Evolutionary conservation across 1,140 invertebrate species (phyloP), one percentile per base, ranked within the genome.

Genomic region (Megalopta genalis): DNA sequence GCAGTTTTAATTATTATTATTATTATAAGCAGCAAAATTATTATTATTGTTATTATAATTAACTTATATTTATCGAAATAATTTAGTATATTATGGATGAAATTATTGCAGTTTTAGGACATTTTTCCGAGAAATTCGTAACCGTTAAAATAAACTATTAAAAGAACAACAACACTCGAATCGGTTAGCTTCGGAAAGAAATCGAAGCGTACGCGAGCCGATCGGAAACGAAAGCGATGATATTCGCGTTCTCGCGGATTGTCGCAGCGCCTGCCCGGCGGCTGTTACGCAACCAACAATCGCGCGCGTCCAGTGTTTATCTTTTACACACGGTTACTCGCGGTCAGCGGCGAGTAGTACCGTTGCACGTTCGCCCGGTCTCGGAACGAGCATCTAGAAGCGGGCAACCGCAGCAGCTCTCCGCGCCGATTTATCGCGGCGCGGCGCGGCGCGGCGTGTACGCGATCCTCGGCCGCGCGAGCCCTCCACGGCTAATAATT

Each of bases 241-340:
- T 32, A 14, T 46, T 14, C 10, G 42, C 42, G 0, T 46, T 46
- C 12, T 46, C 2, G 42, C 9, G 14, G 42, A 46, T 46, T 14
- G 42, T 12, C 9, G 10, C 16, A 0, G 49, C 14, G 16, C 18
- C 49, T 14, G 5, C 54, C 59, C 70, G 25, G 70, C 25, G 25
- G 81, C 79, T 64, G 81, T 90, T 86, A 87, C 81, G 87, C 83
- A 90, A 90, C 89, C 84, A 77, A 64, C 62, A 65, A 74, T 52
- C 64, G 80, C 71, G 80, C 71, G n/a, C 10, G n/a, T 87, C 87
- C 73, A 85, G 80, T 90, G 87, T 90, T 90, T 90, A 88, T 86
- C 89, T 89, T 88, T 86, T 83, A 70, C 84, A 82, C 69, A 81
- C 90, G 89, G 89, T 89, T 86, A 90, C 86, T 89, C 85, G 85